phyloP scores from a whole-genome alignment of 2,888 invertebrate species.

The Drosophila neotestacea region DNA sequence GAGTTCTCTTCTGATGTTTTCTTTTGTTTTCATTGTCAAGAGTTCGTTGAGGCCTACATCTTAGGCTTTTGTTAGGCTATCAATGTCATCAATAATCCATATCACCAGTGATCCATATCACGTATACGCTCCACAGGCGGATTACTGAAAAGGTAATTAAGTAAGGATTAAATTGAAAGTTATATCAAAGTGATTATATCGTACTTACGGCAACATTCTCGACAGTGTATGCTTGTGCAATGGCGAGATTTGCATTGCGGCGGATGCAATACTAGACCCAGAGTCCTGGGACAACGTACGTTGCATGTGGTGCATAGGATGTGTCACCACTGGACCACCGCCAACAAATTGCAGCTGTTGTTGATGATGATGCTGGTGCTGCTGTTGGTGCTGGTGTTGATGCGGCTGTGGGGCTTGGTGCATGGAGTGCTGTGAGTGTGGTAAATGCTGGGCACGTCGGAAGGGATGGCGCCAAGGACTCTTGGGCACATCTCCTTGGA shows the following conservation, averaged over 20 bases:
- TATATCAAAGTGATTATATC: background rate
- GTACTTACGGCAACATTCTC: conserved; percentile 84
- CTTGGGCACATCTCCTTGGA: conserved; percentile 89
- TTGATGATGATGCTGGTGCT: conserved; percentile 65
- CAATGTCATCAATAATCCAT: conserved; percentile 29
- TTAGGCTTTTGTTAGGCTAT: conserved; percentile 16
- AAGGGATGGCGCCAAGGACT: conserved; percentile 91
- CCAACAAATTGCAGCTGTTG: conserved; percentile 70
- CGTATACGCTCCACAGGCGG: conserved; percentile 84
- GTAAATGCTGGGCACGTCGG: conserved; percentile 83
- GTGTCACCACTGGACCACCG: conserved; percentile 64
- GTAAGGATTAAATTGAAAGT: background rate
- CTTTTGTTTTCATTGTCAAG: conserved; percentile 36
- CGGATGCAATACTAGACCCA: conserved; percentile 88
- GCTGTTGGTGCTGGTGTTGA: conserved; percentile 40
- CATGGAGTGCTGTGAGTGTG: conserved; percentile 61
- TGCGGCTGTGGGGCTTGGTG: conserved; percentile 40
- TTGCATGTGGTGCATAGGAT: conserved; percentile 84
- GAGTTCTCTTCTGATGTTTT: conserved; percentile 19
- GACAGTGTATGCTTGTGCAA: conserved; percentile 84
- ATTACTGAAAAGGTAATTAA: conserved; percentile 72
- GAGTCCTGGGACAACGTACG: conserved; percentile 87
- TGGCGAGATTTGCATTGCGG: conserved; percentile 85
- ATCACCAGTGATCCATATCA: conserved; percentile 84
- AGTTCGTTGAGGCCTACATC: conserved; percentile 27